Conservation (phyloP, 2,113 vertebrate genomes). For the Penelope pileata region DNA sequence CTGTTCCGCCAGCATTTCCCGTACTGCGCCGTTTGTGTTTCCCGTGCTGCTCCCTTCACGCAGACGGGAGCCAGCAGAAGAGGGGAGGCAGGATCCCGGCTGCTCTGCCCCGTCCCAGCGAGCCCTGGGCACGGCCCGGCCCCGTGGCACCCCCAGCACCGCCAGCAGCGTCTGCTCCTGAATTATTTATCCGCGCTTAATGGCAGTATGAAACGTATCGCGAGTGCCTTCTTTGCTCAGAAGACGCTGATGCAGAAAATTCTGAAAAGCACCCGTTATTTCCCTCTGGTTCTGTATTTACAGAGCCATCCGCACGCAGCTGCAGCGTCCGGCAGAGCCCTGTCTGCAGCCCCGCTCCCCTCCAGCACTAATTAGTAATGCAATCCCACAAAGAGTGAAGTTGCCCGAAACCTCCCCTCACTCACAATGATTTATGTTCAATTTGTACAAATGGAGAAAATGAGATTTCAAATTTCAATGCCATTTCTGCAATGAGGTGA, state of each 20-base stretch:
- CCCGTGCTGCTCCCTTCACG: too few species aligned
- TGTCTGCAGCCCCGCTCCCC: slow-evolving; percentile 28
- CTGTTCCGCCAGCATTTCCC: neutral
- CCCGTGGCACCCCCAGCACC: neutral
- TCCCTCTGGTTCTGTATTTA: neutral
- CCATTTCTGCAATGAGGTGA: slow-evolving; percentile 95
- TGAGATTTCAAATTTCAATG: slow-evolving; percentile 92
- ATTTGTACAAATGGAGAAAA: slow-evolving; percentile 92
- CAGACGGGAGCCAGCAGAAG: neutral
- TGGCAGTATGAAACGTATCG: neutral
- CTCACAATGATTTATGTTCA: slow-evolving; percentile 95
- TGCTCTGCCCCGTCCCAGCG: neutral
- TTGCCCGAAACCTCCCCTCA: slow-evolving; percentile 83
- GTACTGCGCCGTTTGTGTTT: too few species aligned
- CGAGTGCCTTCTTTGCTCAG: neutral
- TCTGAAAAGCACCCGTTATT: neutral
- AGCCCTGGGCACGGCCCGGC: neutral
- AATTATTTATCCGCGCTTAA: neutral
- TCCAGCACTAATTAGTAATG: slow-evolving; percentile 89
- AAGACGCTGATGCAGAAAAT: neutral
- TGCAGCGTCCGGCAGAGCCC: slow-evolving; percentile 57
- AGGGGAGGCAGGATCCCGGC: neutral
- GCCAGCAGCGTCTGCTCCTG: neutral
- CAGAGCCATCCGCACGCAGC: slow-evolving; percentile 16
- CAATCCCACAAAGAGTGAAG: slow-evolving; percentile 90